Evolutionary conservation across 2,797 vertebrate species (phyloP), one percentile per base, ranked within the genome.

Genomic region (Pangasius sanitwongsei): DNA sequence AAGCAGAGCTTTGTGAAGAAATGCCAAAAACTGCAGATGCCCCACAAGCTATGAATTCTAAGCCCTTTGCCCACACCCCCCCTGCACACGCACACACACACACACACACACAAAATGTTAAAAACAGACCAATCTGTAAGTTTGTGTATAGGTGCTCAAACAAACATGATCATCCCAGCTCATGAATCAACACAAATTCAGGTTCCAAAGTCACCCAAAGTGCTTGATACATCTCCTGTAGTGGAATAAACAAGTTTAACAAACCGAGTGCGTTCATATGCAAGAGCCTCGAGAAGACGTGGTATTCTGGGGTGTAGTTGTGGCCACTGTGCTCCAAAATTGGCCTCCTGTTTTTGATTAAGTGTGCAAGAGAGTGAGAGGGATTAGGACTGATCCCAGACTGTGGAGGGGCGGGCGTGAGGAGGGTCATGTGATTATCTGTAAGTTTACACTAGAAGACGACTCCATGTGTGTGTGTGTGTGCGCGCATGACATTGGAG

Each of bases 361-460:
- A 86, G 85, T 50, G 77, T 85, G 87, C 55, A 80, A 82, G 85
- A 87, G 87, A 37, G 88, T 86, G 87, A 87, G 88, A 87, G 44
- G 91, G 83, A 89, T 90, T 90, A 87, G 86, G 86, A 91, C 87
- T 87, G 85, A 89, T 61, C 88, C 75, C 88, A 91, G 80, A 82
- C 86, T 65, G 63, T 84, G 80, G 81, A 85, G 41, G 70, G 50
- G 87, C 18, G 59, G 86, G 86, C 28, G 59, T 74, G 86, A 69
- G 83, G 85, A 87, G 86, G 80, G 91, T 88, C 87, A 90, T 87
- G 86, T 89, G 89, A 90, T 88, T 87, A 86, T 86, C 80, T 90
- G 86, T 86, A 91, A 91, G 90, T 87, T 89, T 91, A 91, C 78
- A 87, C 83, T 87, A 53, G 70, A 77, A 83, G 82, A 78, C 12